Conservation (phyloP, 1,140 invertebrate species). For the Heliconius nattereri region DNA sequence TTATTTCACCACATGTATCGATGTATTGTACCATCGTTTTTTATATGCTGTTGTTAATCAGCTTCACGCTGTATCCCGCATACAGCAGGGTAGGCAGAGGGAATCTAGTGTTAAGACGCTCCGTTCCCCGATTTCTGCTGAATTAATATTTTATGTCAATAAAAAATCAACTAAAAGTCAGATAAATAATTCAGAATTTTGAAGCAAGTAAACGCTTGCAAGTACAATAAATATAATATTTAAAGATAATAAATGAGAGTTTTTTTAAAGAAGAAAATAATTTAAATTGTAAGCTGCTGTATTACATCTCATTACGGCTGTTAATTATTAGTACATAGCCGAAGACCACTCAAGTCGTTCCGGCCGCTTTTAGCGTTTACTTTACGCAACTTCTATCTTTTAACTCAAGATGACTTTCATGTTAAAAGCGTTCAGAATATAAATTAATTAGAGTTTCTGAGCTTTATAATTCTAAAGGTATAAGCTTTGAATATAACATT, state of each 20-base stretch:
- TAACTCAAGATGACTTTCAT: slow-evolving; percentile 34
- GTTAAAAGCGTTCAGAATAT: slow-evolving; percentile 31
- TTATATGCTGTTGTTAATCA: too few species aligned
- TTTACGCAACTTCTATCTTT: slow-evolving; percentile 30
- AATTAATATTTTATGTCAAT: too few species aligned
- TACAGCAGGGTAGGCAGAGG: too few species aligned
- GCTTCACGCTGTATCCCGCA: too few species aligned
- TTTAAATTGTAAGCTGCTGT: not conserved
- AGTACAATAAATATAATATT: too few species aligned
- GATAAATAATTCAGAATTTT: too few species aligned
- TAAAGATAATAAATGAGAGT: too few species aligned
- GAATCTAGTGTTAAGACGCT: too few species aligned
- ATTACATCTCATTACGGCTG: slow-evolving; percentile 38
- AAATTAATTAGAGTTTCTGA: slow-evolving; percentile 31
- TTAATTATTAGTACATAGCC: slow-evolving; percentile 44
- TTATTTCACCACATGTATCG: not conserved
- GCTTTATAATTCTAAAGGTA: not conserved
- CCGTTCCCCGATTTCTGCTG: too few species aligned
- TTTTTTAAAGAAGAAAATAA: too few species aligned
- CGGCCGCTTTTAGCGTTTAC: slow-evolving; percentile 36
- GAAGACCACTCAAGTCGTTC: slow-evolving; percentile 43
- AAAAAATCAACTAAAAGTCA: too few species aligned
- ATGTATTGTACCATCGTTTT: not conserved
- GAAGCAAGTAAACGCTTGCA: too few species aligned
- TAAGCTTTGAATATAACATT: not conserved